phyloP scores from a whole-genome alignment of 2,888 invertebrate genomes.

The Sclerodermus sp. region DNA sequence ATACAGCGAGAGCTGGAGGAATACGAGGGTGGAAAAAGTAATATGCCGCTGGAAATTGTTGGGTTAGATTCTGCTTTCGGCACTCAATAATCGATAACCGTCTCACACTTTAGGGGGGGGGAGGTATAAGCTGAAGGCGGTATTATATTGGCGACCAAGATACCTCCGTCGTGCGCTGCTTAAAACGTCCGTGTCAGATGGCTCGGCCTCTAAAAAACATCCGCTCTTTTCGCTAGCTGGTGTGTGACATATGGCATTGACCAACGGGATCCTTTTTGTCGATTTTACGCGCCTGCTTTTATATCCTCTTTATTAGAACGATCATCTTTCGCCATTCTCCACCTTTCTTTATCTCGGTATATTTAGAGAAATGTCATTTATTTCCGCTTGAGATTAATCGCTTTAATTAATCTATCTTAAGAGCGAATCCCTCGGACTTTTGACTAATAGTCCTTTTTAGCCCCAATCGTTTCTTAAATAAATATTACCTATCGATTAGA shows the following conservation, averaged over 20 bases:
- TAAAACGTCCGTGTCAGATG: slow-evolving; percentile 7
- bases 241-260: slow-evolving; percentile 5
- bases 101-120: neutral
- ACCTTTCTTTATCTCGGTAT: too few relatives aligned
- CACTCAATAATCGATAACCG: neutral
- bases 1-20: too few relatives aligned
- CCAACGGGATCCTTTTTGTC: neutral
- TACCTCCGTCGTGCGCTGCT: neutral
- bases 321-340: neutral
- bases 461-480: too few relatives aligned
- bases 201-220: slow-evolving; percentile 4
- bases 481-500: too few relatives aligned
- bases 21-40: too few relatives aligned
- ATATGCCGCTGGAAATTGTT: too few relatives aligned
- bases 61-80: too few relatives aligned
- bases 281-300: slow-evolving; percentile 4
- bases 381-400: too few relatives aligned
- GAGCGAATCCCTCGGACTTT: too few relatives aligned
- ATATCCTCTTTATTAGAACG: slow-evolving; percentile 9
- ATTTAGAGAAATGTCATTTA: too few relatives aligned
- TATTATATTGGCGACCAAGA: neutral
- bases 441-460: too few relatives aligned
- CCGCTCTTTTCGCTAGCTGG: neutral
- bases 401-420: too few relatives aligned
- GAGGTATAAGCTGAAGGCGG: neutral